These are phyloP conservation scores for Crypturellus tataupa DNA, from an alignment of 2,797 vertebrate genomes.

Conservation along the genomic window DNA sequence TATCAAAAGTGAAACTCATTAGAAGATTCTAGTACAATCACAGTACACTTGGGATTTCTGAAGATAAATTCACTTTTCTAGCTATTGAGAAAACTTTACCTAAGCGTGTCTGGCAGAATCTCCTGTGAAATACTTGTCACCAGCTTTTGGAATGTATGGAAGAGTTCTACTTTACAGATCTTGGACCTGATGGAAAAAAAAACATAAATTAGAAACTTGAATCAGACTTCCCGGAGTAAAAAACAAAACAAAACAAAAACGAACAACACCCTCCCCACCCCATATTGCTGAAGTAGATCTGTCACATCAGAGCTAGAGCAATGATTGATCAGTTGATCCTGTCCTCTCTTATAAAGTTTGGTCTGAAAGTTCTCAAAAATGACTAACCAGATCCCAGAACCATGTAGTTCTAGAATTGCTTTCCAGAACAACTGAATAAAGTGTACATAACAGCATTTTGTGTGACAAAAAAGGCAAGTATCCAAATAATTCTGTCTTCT, in stretches of 20 bases:
- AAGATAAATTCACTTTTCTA: neutral
- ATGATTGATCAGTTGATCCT: neutral
- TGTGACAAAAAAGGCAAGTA: neutral
- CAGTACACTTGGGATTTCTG: neutral
- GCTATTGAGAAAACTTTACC: constrained; percentile 79
- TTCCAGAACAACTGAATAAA: neutral
- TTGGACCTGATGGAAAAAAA: constrained; percentile 83
- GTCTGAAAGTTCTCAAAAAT: neutral
- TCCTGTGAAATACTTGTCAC: constrained; percentile 81
- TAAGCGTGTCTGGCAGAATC: constrained; percentile 86
- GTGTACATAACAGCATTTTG: neutral
- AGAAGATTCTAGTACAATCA: neutral
- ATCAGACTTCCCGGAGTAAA: neutral
- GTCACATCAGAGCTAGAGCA: neutral
- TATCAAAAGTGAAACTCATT: neutral
- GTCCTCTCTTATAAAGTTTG: neutral
- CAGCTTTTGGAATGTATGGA: constrained; percentile 87
- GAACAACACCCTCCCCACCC: no score
- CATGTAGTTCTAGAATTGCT: neutral
- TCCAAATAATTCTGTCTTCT: neutral
- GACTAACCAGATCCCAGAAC: neutral
- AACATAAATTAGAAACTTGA: neutral
- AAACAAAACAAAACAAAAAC: no score
- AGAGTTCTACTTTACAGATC: constrained; percentile 93
- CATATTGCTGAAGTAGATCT: neutral